Evolutionary conservation across 2,113 vertebrate genomes (phyloP).

Genomic region (Cairina moschata): DNA sequence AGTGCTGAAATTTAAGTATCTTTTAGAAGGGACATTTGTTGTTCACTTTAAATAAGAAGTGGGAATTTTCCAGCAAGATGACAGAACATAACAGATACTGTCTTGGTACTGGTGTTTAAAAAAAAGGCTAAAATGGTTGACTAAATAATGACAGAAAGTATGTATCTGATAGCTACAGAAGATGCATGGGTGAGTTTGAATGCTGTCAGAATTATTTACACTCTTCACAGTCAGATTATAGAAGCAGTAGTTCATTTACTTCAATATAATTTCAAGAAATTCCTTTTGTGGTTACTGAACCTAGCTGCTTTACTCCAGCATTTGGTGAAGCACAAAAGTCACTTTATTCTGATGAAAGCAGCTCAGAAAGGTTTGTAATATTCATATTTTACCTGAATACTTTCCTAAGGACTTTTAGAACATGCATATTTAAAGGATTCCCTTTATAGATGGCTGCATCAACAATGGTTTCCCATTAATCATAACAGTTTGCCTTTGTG

Average conservation of each 20-base stretch:
- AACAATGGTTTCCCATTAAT: neutral
- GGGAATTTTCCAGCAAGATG: neutral
- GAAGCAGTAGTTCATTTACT: neutral
- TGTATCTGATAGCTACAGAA: neutral
- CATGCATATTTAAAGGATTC: neutral
- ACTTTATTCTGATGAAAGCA: constrained; percentile 35
- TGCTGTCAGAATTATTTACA: neutral
- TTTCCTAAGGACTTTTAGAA: neutral
- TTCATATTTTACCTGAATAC: neutral
- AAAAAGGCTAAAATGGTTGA: neutral
- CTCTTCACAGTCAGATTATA: neutral
- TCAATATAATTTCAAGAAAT: neutral
- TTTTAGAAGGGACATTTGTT: neutral
- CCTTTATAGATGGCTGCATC: neutral
- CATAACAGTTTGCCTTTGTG: neutral
- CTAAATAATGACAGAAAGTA: neutral
- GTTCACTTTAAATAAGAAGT: neutral
- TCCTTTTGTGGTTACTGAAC: neutral
- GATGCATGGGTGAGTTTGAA: neutral
- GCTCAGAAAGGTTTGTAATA: neutral
- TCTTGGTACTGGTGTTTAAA: neutral
- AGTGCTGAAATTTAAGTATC: neutral
- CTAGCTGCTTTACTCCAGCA: neutral
- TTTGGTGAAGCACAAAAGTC: constrained; percentile 10
- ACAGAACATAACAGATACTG: neutral